Conservation (phyloP, 2,888 invertebrate genomes). For the Phlogophora meticulosa region DNA sequence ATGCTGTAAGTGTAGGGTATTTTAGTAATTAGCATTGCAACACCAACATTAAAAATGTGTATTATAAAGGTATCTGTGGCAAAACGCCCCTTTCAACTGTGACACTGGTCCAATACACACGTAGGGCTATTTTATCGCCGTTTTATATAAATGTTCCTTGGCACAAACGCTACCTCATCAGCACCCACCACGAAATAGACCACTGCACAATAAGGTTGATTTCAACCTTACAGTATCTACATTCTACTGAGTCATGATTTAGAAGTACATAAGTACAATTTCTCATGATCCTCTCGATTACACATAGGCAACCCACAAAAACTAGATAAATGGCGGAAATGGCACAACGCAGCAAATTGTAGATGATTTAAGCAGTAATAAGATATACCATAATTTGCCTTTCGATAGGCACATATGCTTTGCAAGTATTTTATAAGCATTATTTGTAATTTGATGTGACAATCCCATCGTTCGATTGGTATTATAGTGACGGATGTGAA, state of each 20-base stretch:
- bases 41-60: too few species aligned
- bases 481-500: too few species aligned
- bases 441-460: slow-evolving; percentile 32
- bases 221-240: not conserved
- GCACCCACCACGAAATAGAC: too few species aligned
- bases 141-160: too few species aligned
- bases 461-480: not conserved
- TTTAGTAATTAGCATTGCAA: too few species aligned
- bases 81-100: too few species aligned
- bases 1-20: too few species aligned
- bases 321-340: slow-evolving; percentile 59
- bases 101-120: too few species aligned
- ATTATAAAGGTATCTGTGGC: too few species aligned
- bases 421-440: slow-evolving; percentile 28
- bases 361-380: slow-evolving; percentile 49
- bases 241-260: slow-evolving; percentile 20
- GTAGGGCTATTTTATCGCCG: too few species aligned
- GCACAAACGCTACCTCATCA: too few species aligned
- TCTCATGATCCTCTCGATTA: slow-evolving; percentile 42
- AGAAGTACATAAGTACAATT: slow-evolving; percentile 9
- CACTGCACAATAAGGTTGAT: too few species aligned
- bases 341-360: slow-evolving; percentile 52
- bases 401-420: slow-evolving; percentile 46
- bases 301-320: slow-evolving; percentile 41
- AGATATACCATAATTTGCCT: slow-evolving; percentile 44